These are phyloP conservation scores for Edolisoma coerulescens DNA, from an alignment of 2,113 vertebrate species.

Conservation along the genomic window DNA sequence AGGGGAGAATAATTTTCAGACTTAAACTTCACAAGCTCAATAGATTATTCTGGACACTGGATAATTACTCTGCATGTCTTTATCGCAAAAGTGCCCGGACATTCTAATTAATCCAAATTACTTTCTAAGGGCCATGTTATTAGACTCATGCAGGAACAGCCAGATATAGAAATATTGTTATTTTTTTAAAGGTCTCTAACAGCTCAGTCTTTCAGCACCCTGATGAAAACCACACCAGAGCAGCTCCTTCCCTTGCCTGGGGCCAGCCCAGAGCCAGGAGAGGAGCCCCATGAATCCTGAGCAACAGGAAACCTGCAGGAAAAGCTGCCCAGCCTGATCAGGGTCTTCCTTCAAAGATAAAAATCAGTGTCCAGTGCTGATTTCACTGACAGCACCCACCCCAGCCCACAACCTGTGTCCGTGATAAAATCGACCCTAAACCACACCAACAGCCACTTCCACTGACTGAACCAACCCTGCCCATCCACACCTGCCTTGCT, in stretches of 20 bases:
- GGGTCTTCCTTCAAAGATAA: not conserved
- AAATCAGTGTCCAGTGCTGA: not conserved
- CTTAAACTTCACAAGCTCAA: conserved; percentile 44
- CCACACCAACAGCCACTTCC: not conserved
- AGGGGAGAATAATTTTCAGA: conserved; percentile 60
- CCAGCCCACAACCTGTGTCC: not conserved
- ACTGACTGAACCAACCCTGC: not conserved
- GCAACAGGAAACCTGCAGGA: too few relatives aligned
- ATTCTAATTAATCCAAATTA: conserved; percentile 65
- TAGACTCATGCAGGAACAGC: conserved; percentile 11
- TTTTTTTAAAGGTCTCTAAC: not conserved
- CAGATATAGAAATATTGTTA: not conserved
- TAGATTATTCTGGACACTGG: conserved; percentile 55
- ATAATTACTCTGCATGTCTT: conserved; percentile 57
- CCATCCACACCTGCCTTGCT: not conserved
- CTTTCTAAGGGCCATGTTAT: conserved; percentile 56
- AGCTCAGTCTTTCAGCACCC: not conserved
- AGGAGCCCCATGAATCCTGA: accelerated
- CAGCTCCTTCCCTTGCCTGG: not conserved
- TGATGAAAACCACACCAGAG: not conserved
- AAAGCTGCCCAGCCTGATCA: too few relatives aligned
- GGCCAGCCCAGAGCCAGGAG: not conserved
- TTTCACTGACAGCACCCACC: not conserved
- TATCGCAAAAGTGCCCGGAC: conserved; percentile 46
- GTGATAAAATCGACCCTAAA: not conserved